These are phyloP conservation scores for Furcula furcula DNA, from an alignment of 2,888 invertebrate genomes.

Conservation along the genomic window DNA sequence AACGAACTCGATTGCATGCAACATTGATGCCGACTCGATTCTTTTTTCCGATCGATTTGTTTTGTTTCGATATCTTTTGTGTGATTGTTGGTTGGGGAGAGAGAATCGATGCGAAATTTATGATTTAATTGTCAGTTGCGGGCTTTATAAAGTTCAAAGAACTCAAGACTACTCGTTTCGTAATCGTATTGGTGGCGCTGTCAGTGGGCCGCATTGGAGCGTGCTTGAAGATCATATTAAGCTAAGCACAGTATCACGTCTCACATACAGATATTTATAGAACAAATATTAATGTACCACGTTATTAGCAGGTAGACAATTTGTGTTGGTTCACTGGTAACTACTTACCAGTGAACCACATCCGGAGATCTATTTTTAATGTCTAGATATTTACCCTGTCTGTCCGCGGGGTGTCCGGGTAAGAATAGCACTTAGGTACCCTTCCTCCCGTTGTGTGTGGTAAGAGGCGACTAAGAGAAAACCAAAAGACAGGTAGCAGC, in stretches of 20 bases:
- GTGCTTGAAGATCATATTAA: conserved; percentile 18
- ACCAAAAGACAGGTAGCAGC: too few relatives aligned
- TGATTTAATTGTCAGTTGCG: conserved; percentile 76
- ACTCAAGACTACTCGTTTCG: conserved; percentile 30
- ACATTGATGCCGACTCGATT: conserved; percentile 47
- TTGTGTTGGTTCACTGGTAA: too few relatives aligned
- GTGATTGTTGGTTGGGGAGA: conserved; percentile 77
- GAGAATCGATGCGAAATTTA: conserved; percentile 74
- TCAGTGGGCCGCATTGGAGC: conserved; percentile 14
- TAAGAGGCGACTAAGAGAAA: too few relatives aligned
- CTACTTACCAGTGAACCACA: too few relatives aligned
- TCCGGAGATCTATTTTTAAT: too few relatives aligned
- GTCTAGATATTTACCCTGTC: too few relatives aligned
- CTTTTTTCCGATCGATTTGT: conserved; percentile 58
- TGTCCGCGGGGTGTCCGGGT: too few relatives aligned
- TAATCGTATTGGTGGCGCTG: conserved; percentile 26
- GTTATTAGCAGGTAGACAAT: too few relatives aligned
- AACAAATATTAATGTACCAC: too few relatives aligned
- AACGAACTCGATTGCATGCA: conserved; percentile 62
- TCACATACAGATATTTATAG: too few relatives aligned
- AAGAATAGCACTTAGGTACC: too few relatives aligned
- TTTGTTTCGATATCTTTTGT: conserved; percentile 75
- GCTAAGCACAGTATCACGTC: conserved; percentile 15
- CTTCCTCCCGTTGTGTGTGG: too few relatives aligned
- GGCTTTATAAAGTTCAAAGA: conserved; percentile 35